Evolutionary conservation across 2,797 vertebrate species (phyloP).

Genomic region (Uromys caudimaculatus): DNA sequence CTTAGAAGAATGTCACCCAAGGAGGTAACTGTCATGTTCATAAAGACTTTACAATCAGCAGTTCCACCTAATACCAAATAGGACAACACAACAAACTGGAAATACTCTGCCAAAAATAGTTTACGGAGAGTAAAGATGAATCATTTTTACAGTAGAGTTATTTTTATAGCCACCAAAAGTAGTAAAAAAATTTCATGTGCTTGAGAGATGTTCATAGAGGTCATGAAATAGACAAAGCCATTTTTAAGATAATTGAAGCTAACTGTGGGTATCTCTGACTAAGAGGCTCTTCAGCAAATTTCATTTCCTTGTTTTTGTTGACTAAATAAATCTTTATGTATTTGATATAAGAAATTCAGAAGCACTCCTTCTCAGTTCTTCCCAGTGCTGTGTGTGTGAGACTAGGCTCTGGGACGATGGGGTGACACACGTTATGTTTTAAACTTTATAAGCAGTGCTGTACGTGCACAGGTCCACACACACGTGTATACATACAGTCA

Average conservation of each 20-base stretch:
- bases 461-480: background rate
- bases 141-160: slow-evolving; percentile 27
- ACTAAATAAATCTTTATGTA: background rate
- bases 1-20: slow-evolving; percentile 22
- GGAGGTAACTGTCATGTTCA: slow-evolving; percentile 8
- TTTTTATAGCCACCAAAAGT: slow-evolving; percentile 35
- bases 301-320: slow-evolving; percentile 33
- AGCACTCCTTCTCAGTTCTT: background rate
- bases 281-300: background rate
- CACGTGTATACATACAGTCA: background rate
- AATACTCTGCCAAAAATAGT: slow-evolving; percentile 27
- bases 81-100: slow-evolving; percentile 9
- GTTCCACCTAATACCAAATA: background rate
- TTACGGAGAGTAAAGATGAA: slow-evolving; percentile 22
- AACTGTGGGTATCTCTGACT: background rate
- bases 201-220: slow-evolving; percentile 21
- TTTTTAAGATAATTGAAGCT: slow-evolving; percentile 46
- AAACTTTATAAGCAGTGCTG: background rate
- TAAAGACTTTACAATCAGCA: slow-evolving; percentile 13
- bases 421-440: slow-evolving; percentile 13
- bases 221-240: background rate
- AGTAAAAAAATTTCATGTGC: background rate
- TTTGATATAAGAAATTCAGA: background rate
- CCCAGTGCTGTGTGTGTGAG: background rate
- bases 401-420: slow-evolving; percentile 20